Percentiles rank a stretch among this genome's conserved stretches.
Conservation (phyloP, 2,113 vertebrate genomes). For the Psettodes erumei region DNA sequence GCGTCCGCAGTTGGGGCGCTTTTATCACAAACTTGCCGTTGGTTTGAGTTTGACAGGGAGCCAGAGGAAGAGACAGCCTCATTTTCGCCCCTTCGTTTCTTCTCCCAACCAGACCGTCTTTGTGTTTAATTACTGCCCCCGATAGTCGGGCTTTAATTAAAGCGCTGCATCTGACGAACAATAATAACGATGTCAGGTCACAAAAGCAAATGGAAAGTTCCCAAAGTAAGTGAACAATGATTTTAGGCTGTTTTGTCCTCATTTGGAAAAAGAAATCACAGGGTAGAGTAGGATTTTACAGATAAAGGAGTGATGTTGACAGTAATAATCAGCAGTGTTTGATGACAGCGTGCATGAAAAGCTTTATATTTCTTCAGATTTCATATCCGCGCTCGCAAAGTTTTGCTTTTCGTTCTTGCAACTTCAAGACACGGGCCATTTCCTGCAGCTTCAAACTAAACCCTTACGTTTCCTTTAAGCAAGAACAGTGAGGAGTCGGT, state of each 20-base stretch:
- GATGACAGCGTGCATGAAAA: too few relatives aligned
- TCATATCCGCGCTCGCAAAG: too few relatives aligned
- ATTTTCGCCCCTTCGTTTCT: constrained; percentile 11
- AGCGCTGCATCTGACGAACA: constrained; percentile 53
- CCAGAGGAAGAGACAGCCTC: constrained; percentile 33
- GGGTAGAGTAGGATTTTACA: not conserved
- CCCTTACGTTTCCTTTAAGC: not conserved
- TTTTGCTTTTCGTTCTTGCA: too few relatives aligned
- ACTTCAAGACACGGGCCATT: not conserved
- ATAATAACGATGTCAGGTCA: constrained; percentile 44
- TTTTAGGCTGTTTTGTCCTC: not conserved
- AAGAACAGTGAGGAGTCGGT: not conserved
- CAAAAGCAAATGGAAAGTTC: constrained; percentile 37
- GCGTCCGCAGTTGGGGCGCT: constrained; percentile 19
- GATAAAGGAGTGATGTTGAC: not conserved
- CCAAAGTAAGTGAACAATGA: not conserved
- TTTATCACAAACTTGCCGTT: constrained; percentile 42
- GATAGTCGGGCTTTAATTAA: constrained; percentile 64
- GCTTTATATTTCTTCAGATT: too few relatives aligned
- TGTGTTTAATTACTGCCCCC: constrained; percentile 55
- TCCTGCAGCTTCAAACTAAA: not conserved
- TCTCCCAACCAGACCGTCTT: constrained; percentile 16
- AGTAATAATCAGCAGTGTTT: not conserved
- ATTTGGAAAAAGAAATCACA: too few relatives aligned
- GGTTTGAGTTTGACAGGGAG: constrained; percentile 53